Base-by-base conservation (phyloP, 2,113 vertebrate genomes). In the Saccopteryx bilineata region DNA sequence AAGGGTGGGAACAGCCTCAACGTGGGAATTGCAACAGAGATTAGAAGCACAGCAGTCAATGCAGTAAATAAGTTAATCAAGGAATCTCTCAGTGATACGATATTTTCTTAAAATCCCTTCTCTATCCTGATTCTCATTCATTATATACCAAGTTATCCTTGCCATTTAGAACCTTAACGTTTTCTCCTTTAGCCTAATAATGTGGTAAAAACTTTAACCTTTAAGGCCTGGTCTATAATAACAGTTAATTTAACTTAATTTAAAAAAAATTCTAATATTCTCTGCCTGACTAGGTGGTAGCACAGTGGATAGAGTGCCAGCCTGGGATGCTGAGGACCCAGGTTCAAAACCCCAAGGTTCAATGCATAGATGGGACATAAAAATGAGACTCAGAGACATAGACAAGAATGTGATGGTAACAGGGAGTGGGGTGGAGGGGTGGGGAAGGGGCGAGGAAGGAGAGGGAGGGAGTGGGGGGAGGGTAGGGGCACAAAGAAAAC, bases 1-100 rank as follows among this genome's bases (percentile, higher is more conserved):
- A 98, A 97, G 97, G 97, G 97, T 96, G 97, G 97, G 96, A 87
- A 87, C 95, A 85, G 90, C 91, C 84, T 97, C 65, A 5, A 1
- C 92, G 94, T 92, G 97, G 97, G 96, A 97, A 97, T 56, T 90
- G 84, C 76, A 93, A 48, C 75, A 8, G 84, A 78, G 72, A 79
- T 0, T 96, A 66, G 56, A 84, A 96, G 74, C 76, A 94, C 9
- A 93, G 56, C 14, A 69, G 66, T 80, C 84, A 84, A 19, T 31
- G 56, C 63, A 71, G 54, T 33, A 66, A 82, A 84, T 79, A 87
- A 94, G 93, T 68, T 76, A 82, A 91, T 61, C 66, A 83, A 63
- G n/a, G 28, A 46, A 71, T 79, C 81, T n/a, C 68, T 90, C 75
- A 82, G 15, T 5, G 46, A 80, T 68, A 23, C n/a, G 2, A 26